A percentile compares a stretch with the other conserved stretches of the same genome.
phyloP scores from a whole-genome alignment of 2,888 invertebrate genomes.

The Phania funesta region DNA sequence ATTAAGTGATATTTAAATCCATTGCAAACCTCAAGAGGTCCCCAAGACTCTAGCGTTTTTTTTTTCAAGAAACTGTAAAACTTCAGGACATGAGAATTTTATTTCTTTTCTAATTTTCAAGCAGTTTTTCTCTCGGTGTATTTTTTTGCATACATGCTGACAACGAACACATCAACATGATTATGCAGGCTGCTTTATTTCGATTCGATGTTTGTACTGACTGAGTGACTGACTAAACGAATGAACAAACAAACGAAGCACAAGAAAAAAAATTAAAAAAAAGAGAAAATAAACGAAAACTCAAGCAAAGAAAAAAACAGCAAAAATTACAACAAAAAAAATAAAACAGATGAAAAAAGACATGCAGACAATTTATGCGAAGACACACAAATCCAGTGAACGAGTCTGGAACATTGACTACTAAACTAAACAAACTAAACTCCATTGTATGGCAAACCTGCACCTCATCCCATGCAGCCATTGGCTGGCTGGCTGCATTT shows the following conservation, averaged over 20 bases:
- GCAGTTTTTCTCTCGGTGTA: slow-evolving; percentile 1
- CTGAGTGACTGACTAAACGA: slow-evolving; percentile 57
- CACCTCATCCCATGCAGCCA: slow-evolving; percentile 7
- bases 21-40: too few species aligned
- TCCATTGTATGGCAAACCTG: neutral
- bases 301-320: slow-evolving; percentile 1
- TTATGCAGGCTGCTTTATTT: slow-evolving; percentile 47
- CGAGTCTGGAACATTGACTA: slow-evolving; percentile 69
- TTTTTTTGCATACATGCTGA: slow-evolving; percentile 14
- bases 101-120: too few species aligned
- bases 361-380: slow-evolving; percentile 77
- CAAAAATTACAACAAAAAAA: slow-evolving; percentile 9
- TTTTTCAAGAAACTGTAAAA: too few species aligned
- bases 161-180: slow-evolving; percentile 32
- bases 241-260: slow-evolving; percentile 32
- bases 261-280: slow-evolving; percentile 14
- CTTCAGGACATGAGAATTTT: too few species aligned
- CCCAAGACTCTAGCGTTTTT: too few species aligned
- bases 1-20: too few species aligned
- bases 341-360: slow-evolving; percentile 26
- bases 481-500: neutral
- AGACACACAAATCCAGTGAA: slow-evolving; percentile 79
- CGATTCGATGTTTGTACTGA: slow-evolving; percentile 28
- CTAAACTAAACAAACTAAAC: slow-evolving; percentile 49
- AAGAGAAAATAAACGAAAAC: neutral